These are phyloP conservation scores for Botia almorhae DNA, from an alignment of 2,797 vertebrate species.

Conservation along the genomic window DNA sequence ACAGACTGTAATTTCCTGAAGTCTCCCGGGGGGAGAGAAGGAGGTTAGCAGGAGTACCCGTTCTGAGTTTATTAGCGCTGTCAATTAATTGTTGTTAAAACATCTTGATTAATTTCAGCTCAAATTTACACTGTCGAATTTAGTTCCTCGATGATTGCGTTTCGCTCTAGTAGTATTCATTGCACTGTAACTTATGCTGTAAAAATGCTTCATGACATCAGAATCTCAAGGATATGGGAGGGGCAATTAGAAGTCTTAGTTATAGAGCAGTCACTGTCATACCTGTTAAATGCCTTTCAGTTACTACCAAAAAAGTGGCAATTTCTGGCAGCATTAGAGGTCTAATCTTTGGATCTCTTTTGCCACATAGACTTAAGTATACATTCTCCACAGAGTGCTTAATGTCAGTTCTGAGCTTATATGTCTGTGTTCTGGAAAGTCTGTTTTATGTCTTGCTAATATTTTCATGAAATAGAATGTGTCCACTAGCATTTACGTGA, in stretches of 20 bases:
- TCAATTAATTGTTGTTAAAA: slow-evolving; percentile 77
- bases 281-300: slow-evolving; percentile 28
- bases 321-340: slow-evolving; percentile 1
- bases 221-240: slow-evolving; percentile 37
- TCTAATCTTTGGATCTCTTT: slow-evolving; percentile 47
- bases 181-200: slow-evolving; percentile 67
- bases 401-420: slow-evolving; percentile 33
- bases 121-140: slow-evolving; percentile 73
- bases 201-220: slow-evolving; percentile 71
- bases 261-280: slow-evolving; percentile 32
- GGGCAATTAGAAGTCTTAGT: slow-evolving; percentile 27
- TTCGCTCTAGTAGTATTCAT: slow-evolving; percentile 56
- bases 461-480: slow-evolving; percentile 74
- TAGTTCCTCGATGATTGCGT: slow-evolving; percentile 70
- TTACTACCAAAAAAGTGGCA: slow-evolving; percentile 27
- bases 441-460: slow-evolving; percentile 78
- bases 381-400: slow-evolving; percentile 21
- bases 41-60: slow-evolving; percentile 55
- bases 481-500: slow-evolving; percentile 78
- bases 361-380: slow-evolving; percentile 22
- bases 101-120: slow-evolving; percentile 72
- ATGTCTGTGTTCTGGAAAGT: slow-evolving; percentile 59
- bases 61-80: slow-evolving; percentile 75
- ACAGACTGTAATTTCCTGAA: slow-evolving; percentile 66
- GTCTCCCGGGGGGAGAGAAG: slow-evolving; percentile 62